Evolutionary conservation across 2,888 invertebrate genomes (phyloP), one percentile per base, ranked within the genome.

Genomic region (Eudemis profundana): DNA sequence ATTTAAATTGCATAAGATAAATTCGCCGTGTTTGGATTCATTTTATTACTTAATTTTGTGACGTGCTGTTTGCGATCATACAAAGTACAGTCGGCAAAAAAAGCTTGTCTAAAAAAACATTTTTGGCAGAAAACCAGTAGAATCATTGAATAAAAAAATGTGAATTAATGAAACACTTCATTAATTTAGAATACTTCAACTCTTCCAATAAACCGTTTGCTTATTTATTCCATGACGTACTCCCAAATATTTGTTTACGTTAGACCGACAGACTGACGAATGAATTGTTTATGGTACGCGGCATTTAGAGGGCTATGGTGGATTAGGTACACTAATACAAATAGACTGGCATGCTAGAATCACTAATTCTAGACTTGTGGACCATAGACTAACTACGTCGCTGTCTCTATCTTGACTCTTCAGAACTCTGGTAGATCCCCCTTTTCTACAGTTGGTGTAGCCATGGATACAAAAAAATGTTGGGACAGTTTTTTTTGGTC

Each of bases 291-390:
- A 47, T 80, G 70, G 72, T 72, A 74, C 71, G 69, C 33, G 33
- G 33, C 70, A 69, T 76, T 70, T 85, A 86, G 87, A 87, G 87
- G 88, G 89, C 89, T 89, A 87, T 86, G 87, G 86, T 84, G 84
- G 81, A 78, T 74, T 83, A 82, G 77, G 82, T 78, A 81, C 72
- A 81, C 78, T 78, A 77, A 79, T 72, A 75, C 71, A 76, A 70
- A 73, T 59, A 84, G 70, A 83, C 75, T 79, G 84, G 90, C 90
- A 90, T 90, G 90, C 90, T 90, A 89, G 88, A 79, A 72, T 84
- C 82, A 89, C 87, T 89, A 89, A 87, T 81, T 73, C 77, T 85
- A 85, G 81, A 81, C 69, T 72, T 72, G 70, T 78, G 80, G 74
- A 79, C 46, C 73, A 78, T 83, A 82, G 82, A 80, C 75, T 74